Evolutionary conservation across 2,113 vertebrate genomes (phyloP).

Genomic region (Xiphophorus hellerii): DNA sequence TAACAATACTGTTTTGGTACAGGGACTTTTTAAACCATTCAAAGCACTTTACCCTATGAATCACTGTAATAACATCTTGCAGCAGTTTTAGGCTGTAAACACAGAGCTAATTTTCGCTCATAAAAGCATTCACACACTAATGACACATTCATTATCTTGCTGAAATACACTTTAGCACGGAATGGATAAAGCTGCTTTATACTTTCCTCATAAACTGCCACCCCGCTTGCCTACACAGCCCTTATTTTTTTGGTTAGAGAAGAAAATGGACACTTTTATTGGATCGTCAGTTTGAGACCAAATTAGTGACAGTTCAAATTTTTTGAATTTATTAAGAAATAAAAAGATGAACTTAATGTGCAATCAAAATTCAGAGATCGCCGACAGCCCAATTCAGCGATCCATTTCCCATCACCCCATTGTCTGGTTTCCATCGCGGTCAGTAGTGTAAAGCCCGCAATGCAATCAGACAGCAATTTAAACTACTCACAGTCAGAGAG

Average conservation of each 20-base stretch:
- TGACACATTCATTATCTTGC: background rate
- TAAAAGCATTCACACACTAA: no score
- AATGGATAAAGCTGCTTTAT: background rate
- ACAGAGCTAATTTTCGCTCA: no score
- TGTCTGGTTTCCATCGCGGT: constrained; percentile 35
- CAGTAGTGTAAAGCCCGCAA: constrained; percentile 20
- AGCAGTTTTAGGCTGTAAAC: no score
- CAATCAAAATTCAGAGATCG: constrained; percentile 19
- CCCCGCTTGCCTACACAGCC: background rate
- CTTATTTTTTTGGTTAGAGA: background rate
- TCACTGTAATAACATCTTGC: no score
- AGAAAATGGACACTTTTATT: background rate
- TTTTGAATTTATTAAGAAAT: background rate
- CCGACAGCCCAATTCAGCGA: constrained; percentile 17
- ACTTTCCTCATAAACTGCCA: background rate
- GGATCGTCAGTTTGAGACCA: background rate
- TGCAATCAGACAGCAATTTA: constrained; percentile 66
- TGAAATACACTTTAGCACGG: background rate
- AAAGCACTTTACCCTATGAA: no score
- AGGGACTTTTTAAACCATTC: no score
- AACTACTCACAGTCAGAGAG: constrained; percentile 38
- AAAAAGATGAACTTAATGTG: background rate
- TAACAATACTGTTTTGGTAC: no score
- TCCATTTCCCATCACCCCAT: constrained; percentile 26
- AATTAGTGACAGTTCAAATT: background rate